Evolutionary conservation across 2,113 vertebrate species (phyloP), one percentile per base, ranked within the genome.

Genomic region (Castor canadensis): DNA sequence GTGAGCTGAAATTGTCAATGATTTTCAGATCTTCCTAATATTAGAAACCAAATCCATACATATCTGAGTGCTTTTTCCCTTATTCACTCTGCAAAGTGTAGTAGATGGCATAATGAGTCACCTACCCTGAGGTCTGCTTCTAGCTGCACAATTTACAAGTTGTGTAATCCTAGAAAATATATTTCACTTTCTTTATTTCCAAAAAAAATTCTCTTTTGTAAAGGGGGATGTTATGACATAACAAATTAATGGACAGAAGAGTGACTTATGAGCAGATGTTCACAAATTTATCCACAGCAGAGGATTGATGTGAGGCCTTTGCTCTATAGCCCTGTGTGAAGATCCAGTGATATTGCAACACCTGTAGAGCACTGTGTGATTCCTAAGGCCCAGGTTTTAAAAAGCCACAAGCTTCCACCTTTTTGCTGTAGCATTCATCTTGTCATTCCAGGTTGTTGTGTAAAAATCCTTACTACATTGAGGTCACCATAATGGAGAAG

Each of bases 151-250:
- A 49, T 5, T 12, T 28, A 60, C n/a, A n/a, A 43, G n/a, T 62
- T 84, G 9, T 69, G 38, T 43, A 15, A 64, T 82, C 40, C 47
- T 66, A 15, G 47, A 35, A 45, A 87, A 66, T 24, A 30, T 26
- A 64, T 22, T 75, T 56, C 80, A 87, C 62, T 76, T 81, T 45
- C 38, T 87, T 89, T 92, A 64, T 86, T 92, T 89, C 17, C 22
- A 71, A 76, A 66, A 43, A 64, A 87, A 66, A 10, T 90, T 95
- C 24, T 81, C 38, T 19, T 45, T 62, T 45, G 80, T 38, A 38
- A 12, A 38, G 45, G 62, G 30, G 6, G 67, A 5, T 82, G 13
- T 38, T 82, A 28, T 71, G 67, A 56, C 52, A 47, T 40, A 73
- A 81, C 22, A 62, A 82, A 35, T 58, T 47, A 64, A 71, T 77